phyloP scores from a whole-genome alignment of 2,113 vertebrate species.

The Megaleporinus macrocephalus region DNA sequence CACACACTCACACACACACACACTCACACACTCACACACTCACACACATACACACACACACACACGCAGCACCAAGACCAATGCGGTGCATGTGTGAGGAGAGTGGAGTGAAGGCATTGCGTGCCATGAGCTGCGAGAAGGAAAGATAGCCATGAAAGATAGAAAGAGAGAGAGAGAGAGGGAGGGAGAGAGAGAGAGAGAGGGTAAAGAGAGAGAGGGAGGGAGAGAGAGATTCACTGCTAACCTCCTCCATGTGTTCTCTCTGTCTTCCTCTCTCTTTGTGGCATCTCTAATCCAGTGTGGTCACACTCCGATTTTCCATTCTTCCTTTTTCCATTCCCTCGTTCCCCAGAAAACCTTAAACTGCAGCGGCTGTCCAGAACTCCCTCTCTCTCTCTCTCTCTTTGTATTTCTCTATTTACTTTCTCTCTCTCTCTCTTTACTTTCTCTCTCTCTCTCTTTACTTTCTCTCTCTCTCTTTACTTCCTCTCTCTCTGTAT shows the following conservation, averaged over 20 bases:
- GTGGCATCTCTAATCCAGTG: constrained; percentile 7
- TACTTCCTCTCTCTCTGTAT: neutral
- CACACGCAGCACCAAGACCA: constrained; percentile 22
- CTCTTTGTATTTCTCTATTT: too few relatives aligned
- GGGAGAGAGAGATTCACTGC: constrained; percentile 1
- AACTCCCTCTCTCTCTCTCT: neutral
- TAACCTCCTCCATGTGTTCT: constrained; percentile 15
- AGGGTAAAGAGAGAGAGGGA: too few relatives aligned
- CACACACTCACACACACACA: constrained; percentile 38
- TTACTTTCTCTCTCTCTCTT: neutral
- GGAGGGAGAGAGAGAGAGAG: too few relatives aligned
- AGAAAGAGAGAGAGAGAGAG: too few relatives aligned
- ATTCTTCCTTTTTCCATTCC: constrained; percentile 41
- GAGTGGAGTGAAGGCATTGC: neutral
- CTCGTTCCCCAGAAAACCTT: constrained; percentile 22
- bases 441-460: neutral
- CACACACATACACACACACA: neutral
- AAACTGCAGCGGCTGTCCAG: constrained; percentile 39
- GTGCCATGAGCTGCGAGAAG: constrained; percentile 12
- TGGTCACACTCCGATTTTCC: constrained; percentile 40
- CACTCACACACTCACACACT: constrained; percentile 25
- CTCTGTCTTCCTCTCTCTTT: neutral
- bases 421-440: too few relatives aligned
- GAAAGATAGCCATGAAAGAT: too few relatives aligned
- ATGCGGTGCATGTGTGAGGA: constrained; percentile 45